Evolutionary conservation across 2,888 invertebrate species (phyloP), one percentile per base, ranked within the genome.

Genomic region (Lampropteryx suffumata): DNA sequence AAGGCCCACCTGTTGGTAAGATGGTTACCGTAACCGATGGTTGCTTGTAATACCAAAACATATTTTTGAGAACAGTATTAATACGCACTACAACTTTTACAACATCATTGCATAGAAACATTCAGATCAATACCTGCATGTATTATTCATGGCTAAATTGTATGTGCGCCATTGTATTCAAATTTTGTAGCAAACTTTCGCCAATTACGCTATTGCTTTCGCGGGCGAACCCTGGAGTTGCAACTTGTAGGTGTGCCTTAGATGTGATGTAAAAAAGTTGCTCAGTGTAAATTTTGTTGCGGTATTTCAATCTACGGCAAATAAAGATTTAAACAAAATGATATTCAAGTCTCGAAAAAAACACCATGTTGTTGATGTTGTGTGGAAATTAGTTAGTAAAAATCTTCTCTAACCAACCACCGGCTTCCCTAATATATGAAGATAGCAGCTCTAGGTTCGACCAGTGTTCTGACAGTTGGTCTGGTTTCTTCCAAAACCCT

Each of bases 91-190:
- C 65, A 61, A 62, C 63, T 65, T 62, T 64, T 62, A 64, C 68
- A 66, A 71, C 59, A 64, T 40, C 60, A 68, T 82, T 82, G 79
- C 83, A 84, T 81, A 82, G 21, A 83, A 84, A 84, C 68, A 68
- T 64, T 67, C 62, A 63, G 62, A 65, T 61, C 61, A 61, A 65
- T 71, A 69, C 59, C 53, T 51, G 41, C 26, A 87, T 89, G 82
- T 81, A 76, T 89, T 78, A 89, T 89, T 87, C 89, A 89, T 82
- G 50, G 66, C 69, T 61, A 71, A 73, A 65, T 62, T 65, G 72
- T 76, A 75, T 71, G 71, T 69, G 65, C 57, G 54, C 73, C 79
- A 90, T 90, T 90, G 89, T 90, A 90, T 90, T 88, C 84, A 88
- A 88, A 90, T 89, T 71, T 71, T 47, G 52, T 52, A 17, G 50